phyloP scores from a whole-genome alignment of 2,797 vertebrate genomes.

The Crax fasciolata region DNA sequence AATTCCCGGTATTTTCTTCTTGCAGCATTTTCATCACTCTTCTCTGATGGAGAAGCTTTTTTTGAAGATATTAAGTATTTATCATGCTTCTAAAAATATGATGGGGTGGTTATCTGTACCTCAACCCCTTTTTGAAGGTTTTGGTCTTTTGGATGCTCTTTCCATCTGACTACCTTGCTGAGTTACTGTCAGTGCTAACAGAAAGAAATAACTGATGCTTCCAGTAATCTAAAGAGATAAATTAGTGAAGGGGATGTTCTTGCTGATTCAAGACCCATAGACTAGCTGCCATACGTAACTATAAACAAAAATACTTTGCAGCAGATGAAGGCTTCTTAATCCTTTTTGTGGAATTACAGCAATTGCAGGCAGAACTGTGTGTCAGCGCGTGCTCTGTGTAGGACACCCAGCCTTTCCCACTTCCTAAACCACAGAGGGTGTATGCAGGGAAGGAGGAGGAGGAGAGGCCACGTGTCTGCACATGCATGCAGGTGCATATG shows the following conservation, averaged over 20 bases:
- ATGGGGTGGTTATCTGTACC: not conserved
- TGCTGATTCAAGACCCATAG: not conserved
- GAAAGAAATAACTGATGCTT: not conserved
- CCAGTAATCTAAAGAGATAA: not conserved
- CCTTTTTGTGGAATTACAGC: not conserved
- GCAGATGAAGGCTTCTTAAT: not conserved
- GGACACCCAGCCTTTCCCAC: not conserved
- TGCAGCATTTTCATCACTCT: not conserved
- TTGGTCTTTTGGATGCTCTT: not conserved
- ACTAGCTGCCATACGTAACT: not conserved
- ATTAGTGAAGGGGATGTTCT: not conserved
- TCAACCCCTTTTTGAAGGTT: not conserved
- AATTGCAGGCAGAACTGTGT: not conserved
- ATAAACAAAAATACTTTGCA: not conserved
- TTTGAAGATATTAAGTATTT: not conserved
- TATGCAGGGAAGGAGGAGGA: not conserved
- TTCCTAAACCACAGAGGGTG: not conserved
- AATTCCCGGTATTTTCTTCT: not conserved
- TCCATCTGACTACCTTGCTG: not conserved
- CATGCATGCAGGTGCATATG: not conserved
- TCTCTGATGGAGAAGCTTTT: not conserved
- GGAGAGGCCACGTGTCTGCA: accelerated
- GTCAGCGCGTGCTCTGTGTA: not conserved
- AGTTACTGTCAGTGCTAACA: not conserved
- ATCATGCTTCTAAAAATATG: not conserved